Conservation (phyloP, 2,888 invertebrate genomes). For the Drosophila quinaria region DNA sequence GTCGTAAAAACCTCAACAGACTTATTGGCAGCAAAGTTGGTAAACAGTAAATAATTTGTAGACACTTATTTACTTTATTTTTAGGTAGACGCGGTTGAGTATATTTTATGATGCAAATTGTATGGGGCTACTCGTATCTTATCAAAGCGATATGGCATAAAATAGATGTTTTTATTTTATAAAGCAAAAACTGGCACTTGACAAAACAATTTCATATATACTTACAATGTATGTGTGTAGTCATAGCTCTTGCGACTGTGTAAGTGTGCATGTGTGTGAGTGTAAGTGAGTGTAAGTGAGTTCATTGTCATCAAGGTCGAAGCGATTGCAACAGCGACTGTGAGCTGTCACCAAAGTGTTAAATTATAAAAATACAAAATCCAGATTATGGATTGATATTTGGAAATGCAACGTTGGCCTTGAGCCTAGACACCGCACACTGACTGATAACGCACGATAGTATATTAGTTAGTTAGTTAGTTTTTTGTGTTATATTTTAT, state of each 20-base stretch:
- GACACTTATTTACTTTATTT: slow-evolving; percentile 26
- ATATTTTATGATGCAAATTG: slow-evolving; percentile 63
- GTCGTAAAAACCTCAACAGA: slow-evolving; percentile 44
- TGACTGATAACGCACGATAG: slow-evolving; percentile 43
- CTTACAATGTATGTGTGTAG: not conserved
- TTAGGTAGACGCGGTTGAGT: slow-evolving; percentile 1
- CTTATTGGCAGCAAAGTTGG: slow-evolving; percentile 63
- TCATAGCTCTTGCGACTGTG: slow-evolving; percentile 7
- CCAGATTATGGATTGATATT: slow-evolving; percentile 48
- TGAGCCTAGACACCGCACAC: slow-evolving; percentile 22
- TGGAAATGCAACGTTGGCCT: slow-evolving; percentile 28
- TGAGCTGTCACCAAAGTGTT: slow-evolving; percentile 36
- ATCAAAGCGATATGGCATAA: slow-evolving; percentile 54
- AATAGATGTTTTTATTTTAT: slow-evolving; percentile 50
- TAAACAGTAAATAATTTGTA: slow-evolving; percentile 38
- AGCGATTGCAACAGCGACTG: slow-evolving; percentile 12
- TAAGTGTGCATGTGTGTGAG: slow-evolving; percentile 2
- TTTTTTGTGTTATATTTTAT: not conserved
- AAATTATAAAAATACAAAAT: slow-evolving; percentile 19
- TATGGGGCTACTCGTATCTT: slow-evolving; percentile 48
- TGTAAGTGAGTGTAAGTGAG: slow-evolving; percentile 36
- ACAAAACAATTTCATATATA: slow-evolving; percentile 26
- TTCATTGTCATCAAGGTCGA: slow-evolving; percentile 74
- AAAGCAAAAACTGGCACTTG: slow-evolving; percentile 42
- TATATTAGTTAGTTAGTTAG: not conserved